These are phyloP conservation scores for Ctenicera cuprea DNA, from an alignment of 2,888 invertebrate species.

Conservation along the genomic window DNA sequence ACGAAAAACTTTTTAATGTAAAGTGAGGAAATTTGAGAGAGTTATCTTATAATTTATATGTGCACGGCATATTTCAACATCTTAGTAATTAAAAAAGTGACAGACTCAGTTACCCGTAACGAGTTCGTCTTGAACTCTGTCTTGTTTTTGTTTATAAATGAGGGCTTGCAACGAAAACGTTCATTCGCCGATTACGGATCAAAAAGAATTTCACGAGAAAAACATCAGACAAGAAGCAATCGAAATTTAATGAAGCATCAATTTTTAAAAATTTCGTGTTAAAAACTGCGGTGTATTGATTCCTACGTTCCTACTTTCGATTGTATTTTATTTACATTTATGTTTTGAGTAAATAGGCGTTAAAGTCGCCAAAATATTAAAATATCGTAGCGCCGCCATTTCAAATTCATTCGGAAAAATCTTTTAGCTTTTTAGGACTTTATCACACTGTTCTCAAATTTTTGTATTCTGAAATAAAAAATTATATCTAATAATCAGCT, in stretches of 20 bases:
- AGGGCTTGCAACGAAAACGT: conserved; percentile 22
- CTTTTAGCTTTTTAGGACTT: too few relatives aligned
- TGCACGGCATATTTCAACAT: conserved; percentile 11
- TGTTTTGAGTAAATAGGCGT: too few relatives aligned
- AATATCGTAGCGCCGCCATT: too few relatives aligned
- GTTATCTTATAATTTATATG: conserved; percentile 29
- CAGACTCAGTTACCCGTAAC: conserved; percentile 30
- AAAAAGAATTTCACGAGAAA: conserved; percentile 6
- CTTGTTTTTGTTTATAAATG: conserved; percentile 32
- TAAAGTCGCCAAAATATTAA: too few relatives aligned
- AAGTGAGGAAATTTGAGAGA: conserved; percentile 4
- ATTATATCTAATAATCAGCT: too few relatives aligned
- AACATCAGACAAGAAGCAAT: neutral
- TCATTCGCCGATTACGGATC: conserved; percentile 29
- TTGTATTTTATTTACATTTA: too few relatives aligned
- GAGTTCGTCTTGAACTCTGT: conserved; percentile 29
- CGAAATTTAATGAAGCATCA: conserved; percentile 1
- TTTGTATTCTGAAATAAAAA: too few relatives aligned
- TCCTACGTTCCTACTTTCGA: too few relatives aligned
- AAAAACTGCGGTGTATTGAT: too few relatives aligned
- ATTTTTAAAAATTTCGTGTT: too few relatives aligned
- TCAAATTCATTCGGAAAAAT: too few relatives aligned
- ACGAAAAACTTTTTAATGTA: conserved; percentile 32
- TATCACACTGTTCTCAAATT: too few relatives aligned
- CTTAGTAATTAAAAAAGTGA: conserved; percentile 40